These are phyloP conservation scores for Acleris emargana DNA, from an alignment of 2,888 invertebrate species.

Conservation along the genomic window DNA sequence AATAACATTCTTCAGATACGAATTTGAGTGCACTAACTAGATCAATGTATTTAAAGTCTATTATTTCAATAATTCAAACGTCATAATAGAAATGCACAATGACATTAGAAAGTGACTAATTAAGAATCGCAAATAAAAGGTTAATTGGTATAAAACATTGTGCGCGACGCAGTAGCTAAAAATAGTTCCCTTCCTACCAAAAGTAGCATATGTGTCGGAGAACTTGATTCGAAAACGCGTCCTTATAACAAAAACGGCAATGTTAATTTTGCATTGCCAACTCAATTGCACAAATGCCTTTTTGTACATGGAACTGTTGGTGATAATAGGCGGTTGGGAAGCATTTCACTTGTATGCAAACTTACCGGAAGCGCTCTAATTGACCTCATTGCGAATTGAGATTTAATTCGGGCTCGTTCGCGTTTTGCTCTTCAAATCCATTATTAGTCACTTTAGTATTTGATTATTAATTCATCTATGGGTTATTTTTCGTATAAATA, in stretches of 20 bases:
- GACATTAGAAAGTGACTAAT: slow-evolving; percentile 9
- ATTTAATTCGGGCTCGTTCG: slow-evolving; percentile 8
- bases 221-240: no score
- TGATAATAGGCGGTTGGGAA: slow-evolving; percentile 21
- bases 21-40: no score
- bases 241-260: no score
- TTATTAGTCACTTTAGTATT: neutral
- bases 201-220: no score
- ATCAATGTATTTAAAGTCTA: no score
- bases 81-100: neutral
- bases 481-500: no score
- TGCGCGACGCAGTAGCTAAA: slow-evolving; percentile 5
- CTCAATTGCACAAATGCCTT: no score
- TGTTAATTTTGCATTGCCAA: no score
- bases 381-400: slow-evolving; percentile 28
- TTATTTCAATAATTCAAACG: no score
- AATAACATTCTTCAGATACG: no score
- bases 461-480: no score
- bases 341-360: slow-evolving; percentile 27
- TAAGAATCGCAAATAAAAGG: slow-evolving; percentile 7
- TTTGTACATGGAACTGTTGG: neutral
- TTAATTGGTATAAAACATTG: slow-evolving; percentile 12
- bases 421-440: neutral
- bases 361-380: slow-evolving; percentile 22
- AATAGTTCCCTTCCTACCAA: neutral